Evolutionary conservation across 2,888 invertebrate species (phyloP), one percentile per base, ranked within the genome.

Genomic region (Cephus pulcher): DNA sequence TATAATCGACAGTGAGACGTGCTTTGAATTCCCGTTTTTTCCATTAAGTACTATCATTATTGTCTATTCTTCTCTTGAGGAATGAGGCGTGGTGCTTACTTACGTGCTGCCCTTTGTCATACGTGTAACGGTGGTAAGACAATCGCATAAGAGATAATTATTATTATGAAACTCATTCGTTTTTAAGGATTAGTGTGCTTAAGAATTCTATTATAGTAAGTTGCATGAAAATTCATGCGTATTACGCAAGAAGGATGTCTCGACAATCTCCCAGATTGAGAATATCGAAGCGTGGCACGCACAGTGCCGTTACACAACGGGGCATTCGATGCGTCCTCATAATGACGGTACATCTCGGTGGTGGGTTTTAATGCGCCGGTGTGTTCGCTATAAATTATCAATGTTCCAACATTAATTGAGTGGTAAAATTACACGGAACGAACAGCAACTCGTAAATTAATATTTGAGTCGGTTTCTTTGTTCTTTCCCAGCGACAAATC

Each of bases 271-370:
- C 23, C 6, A 56, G 79, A 79, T 81, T 80, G 80, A 78, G 81
- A 80, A 78, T 83, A 79, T 83, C 75, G 75, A 69, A 77, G 73
- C 81, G 75, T 75, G n/a, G 80, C 82, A 87, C 84, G 79, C 85
- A 84, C 81, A 74, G 80, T 87, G 82, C 87, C 84, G 86, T 86
- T 87, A 86, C 80, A 77, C 84, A 87, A 86, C 85, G 85, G 87
- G 83, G 86, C 84, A 85, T 84, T 81, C 77, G 82, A 79, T 76
- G 75, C 78, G 78, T 56, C 23, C 56, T 56, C 23, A 9, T 23
- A 56, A 23, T 9, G 30, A 30, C 69, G 33, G 69, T 74, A 34
- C 34, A 73, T 80, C 80, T 70, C 12, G 6, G 23, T 56, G 56
- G 9, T 23, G 2, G 56, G 23, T 23, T 56, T 56, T 9, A 40